Percentiles rank a stretch among this genome's conserved stretches.
phyloP scores from a whole-genome alignment of 2,888 invertebrate species.

The Drosophila phalerata region DNA sequence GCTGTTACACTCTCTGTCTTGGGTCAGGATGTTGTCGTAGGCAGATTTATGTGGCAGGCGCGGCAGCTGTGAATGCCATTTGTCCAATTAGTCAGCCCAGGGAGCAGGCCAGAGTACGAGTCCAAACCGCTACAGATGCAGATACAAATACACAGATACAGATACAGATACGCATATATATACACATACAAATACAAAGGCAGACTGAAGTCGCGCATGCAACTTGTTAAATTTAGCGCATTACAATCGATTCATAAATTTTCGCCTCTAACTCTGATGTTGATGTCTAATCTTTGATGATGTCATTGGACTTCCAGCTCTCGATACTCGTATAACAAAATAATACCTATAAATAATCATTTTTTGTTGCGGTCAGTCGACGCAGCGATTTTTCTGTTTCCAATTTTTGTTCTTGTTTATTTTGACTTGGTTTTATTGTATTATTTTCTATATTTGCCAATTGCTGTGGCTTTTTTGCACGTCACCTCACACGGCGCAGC shows the following conservation, averaged over 20 bases:
- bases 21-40: conserved; percentile 71
- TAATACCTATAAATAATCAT: conserved; percentile 52
- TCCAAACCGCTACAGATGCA: conserved; percentile 6
- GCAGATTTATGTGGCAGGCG: conserved; percentile 66
- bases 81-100: conserved; percentile 74
- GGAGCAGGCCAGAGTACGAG: conserved; percentile 14
- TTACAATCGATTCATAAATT: conserved; percentile 76
- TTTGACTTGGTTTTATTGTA: conserved; percentile 46
- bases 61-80: conserved; percentile 79
- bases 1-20: conserved; percentile 17
- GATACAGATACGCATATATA: neutral
- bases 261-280: conserved; percentile 49
- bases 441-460: conserved; percentile 49
- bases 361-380: conserved; percentile 55
- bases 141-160: conserved; percentile 2
- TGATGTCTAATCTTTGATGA: conserved; percentile 62
- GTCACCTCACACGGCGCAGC: conserved; percentile 38
- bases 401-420: conserved; percentile 29
- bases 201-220: conserved; percentile 33
- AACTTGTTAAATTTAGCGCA: conserved; percentile 79
- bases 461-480: conserved; percentile 50
- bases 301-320: conserved; percentile 56
- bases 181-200: neutral
- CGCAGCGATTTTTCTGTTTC: conserved; percentile 25
- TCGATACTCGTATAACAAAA: conserved; percentile 23